Evolutionary conservation across 2,888 invertebrate genomes (phyloP).

Genomic region (Tipula lateralis): DNA sequence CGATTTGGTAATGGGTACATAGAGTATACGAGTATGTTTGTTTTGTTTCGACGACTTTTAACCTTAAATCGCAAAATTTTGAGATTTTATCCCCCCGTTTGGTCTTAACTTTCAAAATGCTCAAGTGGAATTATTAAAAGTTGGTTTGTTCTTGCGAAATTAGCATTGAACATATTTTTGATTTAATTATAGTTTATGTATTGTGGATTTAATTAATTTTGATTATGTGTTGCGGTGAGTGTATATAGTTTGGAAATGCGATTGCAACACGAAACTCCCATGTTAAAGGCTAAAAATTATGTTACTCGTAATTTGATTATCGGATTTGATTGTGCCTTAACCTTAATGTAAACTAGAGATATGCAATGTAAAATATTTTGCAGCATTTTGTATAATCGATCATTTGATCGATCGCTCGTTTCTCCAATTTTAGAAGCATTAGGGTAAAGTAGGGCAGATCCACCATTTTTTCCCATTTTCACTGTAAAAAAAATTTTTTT

Average conservation of each 20-base stretch:
- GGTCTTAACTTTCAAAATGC: not conserved
- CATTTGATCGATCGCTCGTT: too few species aligned
- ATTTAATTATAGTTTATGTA: not conserved
- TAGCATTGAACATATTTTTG: conserved; percentile 1
- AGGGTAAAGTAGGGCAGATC: too few species aligned
- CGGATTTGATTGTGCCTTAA: not conserved
- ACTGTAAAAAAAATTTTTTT: too few species aligned
- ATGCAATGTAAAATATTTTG: not conserved
- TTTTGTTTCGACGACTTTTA: not conserved
- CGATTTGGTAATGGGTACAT: not conserved
- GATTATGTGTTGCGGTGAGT: not conserved
- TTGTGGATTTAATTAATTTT: not conserved
- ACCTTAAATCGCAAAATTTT: not conserved
- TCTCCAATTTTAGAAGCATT: too few species aligned
- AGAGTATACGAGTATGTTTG: not conserved
- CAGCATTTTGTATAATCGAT: not conserved
- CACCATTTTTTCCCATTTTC: too few species aligned
- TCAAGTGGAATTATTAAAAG: not conserved
- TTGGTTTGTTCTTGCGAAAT: not conserved
- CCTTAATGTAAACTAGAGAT: not conserved
- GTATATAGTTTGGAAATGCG: not conserved
- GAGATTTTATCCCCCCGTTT: not conserved
- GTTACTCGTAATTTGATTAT: not conserved
- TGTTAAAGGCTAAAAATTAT: not conserved
- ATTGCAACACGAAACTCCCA: not conserved